Evolutionary conservation across 2,797 vertebrate species (phyloP).

Genomic region (Gymnoscopelus braueri): DNA sequence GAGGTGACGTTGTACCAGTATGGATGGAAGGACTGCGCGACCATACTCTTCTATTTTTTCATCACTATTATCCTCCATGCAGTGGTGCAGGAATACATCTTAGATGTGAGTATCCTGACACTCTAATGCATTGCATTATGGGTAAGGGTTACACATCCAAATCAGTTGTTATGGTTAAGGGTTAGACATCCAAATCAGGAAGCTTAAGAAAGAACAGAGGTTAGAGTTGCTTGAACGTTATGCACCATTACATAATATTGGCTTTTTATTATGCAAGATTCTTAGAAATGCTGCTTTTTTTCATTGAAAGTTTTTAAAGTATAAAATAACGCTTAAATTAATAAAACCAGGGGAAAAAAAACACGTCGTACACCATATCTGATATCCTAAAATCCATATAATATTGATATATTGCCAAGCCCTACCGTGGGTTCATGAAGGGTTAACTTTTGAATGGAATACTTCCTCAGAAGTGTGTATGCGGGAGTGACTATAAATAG

Average conservation of each 20-base stretch:
- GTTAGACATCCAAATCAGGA: not conserved
- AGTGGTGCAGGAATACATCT: constrained; percentile 95
- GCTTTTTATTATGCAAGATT: too few relatives aligned
- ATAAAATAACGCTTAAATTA: too few relatives aligned
- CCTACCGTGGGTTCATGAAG: constrained; percentile 23
- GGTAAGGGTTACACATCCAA: constrained; percentile 2
- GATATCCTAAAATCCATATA: too few relatives aligned
- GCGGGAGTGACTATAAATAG: constrained; percentile 47
- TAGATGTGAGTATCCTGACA: constrained; percentile 88
- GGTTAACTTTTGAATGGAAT: constrained; percentile 44
- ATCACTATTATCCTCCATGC: constrained; percentile 95
- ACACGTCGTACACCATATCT: too few relatives aligned
- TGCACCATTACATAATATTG: too few relatives aligned
- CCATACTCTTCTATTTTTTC: constrained; percentile 95
- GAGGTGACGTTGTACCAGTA: constrained; percentile 93
- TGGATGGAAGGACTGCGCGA: constrained; percentile 92
- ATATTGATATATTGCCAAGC: too few relatives aligned
- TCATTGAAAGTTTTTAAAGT: too few relatives aligned
- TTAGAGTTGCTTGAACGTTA: not conserved
- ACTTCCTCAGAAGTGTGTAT: constrained; percentile 32
- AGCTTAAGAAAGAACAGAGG: not conserved
- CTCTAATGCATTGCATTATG: constrained; percentile 2
- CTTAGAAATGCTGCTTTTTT: too few relatives aligned
- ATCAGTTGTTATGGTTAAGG: too few relatives aligned
- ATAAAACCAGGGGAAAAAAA: too few relatives aligned